These are phyloP conservation scores for Nematopogon swammerdamellus DNA, from an alignment of 2,888 invertebrate genomes.

Conservation along the genomic window DNA sequence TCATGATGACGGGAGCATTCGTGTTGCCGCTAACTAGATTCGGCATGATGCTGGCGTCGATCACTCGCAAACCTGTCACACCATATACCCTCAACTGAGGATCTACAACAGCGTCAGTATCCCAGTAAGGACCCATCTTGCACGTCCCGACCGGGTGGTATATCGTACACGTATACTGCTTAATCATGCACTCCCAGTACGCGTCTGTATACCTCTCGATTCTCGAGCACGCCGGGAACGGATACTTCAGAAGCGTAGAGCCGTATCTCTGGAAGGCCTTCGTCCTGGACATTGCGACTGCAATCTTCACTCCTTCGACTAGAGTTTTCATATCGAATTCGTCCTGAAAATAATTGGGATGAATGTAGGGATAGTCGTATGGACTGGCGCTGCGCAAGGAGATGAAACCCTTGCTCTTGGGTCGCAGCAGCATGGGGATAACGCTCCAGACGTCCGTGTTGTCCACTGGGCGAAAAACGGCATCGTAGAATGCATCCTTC, in stretches of 20 bases:
- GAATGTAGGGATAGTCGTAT: conserved; percentile 83
- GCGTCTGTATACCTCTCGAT: conserved; percentile 66
- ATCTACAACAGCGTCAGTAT: conserved; percentile 79
- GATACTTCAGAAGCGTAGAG: conserved; percentile 64
- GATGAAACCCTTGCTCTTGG: conserved; percentile 79
- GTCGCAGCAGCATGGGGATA: conserved; percentile 79
- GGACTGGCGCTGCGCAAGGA: conserved; percentile 81
- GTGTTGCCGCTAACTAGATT: conserved; percentile 82
- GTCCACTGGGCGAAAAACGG: conserved; percentile 71
- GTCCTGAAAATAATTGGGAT: conserved; percentile 87
- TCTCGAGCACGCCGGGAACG: conserved; percentile 75
- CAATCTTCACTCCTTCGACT: conserved; percentile 84
- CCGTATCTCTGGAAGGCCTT: conserved; percentile 72
- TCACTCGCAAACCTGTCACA: conserved; percentile 72
- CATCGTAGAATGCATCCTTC: conserved; percentile 68
- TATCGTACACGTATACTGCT: conserved; percentile 77
- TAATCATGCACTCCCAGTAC: conserved; percentile 87
- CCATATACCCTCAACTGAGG: conserved; percentile 77
- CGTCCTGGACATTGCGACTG: conserved; percentile 75
- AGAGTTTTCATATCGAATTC: conserved; percentile 76
- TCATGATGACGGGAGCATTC: conserved; percentile 85
- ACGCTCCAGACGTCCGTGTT: conserved; percentile 81
- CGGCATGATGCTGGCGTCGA: conserved; percentile 86
- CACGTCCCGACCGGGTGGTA: conserved; percentile 86
- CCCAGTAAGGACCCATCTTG: conserved; percentile 89